Evolutionary conservation across 2,113 vertebrate species (phyloP), one percentile per base, ranked within the genome.

Genomic region (Scalopus aquaticus): DNA sequence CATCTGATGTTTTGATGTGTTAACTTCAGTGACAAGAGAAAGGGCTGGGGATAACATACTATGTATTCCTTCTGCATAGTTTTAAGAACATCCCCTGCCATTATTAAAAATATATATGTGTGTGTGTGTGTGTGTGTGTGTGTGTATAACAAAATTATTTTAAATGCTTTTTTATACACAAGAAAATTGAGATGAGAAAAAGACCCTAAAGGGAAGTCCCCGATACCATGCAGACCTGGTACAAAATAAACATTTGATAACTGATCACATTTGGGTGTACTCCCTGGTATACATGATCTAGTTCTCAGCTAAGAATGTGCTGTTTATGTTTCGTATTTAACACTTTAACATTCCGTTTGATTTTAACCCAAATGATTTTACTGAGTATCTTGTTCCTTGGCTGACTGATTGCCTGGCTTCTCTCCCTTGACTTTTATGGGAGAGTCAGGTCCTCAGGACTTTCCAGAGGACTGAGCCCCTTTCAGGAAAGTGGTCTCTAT

Each of bases 1-100:
- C 56, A 70, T 26, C 24, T 69, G 49, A 62, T 90, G 20, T 80
- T 77, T 88, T 90, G 28, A 56, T 81, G 7, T 72, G 30, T 49
- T 94, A 72, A 81, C 28, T 73, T 94, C 35, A 35, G 28, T 22
- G 6, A 9, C 9, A 4, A 58, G 9, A 46, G 56, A 89, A 44
- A 65, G 6, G 24, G 6, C 51, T 73, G 17, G 37, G n/a, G 17
- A 64, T 93, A 5, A 46, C 54, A 46, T 35, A 74, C 28, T 39
- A 9, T 56, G 28, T 80, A 56, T 88, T 24, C 91, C 17, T 15
- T 90, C 37, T 78, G 13, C 81, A 76, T 24, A 85, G 72, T 76
- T 84, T 97, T 92, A 91, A 90, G 26, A 83, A 83, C 17, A 30
- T 76, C 80, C 28, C 26, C 88, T 73, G 39, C 28, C 16, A 39